Evolutionary conservation across 1,140 invertebrate genomes (phyloP).

Genomic region (Bradysia coprophila): DNA sequence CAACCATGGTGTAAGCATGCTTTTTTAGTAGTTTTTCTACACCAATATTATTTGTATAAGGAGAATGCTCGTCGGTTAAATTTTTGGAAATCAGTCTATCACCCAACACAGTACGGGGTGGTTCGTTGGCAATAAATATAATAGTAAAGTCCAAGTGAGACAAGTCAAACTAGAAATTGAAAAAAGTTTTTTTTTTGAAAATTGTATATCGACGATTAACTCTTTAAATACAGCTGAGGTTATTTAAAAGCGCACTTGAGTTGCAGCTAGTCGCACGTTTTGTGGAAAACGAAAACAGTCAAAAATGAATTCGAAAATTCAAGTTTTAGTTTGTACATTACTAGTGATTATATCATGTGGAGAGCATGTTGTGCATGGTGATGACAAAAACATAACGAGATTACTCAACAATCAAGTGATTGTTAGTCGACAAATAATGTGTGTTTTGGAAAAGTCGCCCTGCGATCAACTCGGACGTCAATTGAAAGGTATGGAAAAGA

Average conservation of each 20-base stretch:
- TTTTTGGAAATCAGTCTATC: neutral
- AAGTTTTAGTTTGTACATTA: neutral
- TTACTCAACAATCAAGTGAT: conserved; percentile 18
- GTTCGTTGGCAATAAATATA: neutral
- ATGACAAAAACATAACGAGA: conserved; percentile 18
- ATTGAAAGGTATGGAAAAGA: conserved; percentile 25
- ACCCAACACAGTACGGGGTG: neutral
- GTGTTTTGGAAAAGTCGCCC: conserved; percentile 26
- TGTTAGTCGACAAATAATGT: conserved; percentile 24
- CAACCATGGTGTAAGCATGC: too few species aligned
- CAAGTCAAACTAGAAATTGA: neutral
- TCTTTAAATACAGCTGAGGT: too few species aligned
- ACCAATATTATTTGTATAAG: too few species aligned
- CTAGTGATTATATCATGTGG: neutral
- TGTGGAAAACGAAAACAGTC: neutral
- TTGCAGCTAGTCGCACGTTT: too few species aligned
- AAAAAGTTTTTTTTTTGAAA: neutral
- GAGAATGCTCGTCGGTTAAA: too few species aligned
- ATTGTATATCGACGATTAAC: too few species aligned
- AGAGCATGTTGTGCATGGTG: conserved; percentile 1
- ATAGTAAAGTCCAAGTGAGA: neutral
- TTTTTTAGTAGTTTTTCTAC: too few species aligned
- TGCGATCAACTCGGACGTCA: conserved; percentile 26
- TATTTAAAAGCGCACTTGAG: too few species aligned
- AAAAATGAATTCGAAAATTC: conserved; percentile 1